These are phyloP conservation scores for Odocoileus virginianus DNA, from an alignment of 2,113 vertebrate species.

Conservation along the genomic window DNA sequence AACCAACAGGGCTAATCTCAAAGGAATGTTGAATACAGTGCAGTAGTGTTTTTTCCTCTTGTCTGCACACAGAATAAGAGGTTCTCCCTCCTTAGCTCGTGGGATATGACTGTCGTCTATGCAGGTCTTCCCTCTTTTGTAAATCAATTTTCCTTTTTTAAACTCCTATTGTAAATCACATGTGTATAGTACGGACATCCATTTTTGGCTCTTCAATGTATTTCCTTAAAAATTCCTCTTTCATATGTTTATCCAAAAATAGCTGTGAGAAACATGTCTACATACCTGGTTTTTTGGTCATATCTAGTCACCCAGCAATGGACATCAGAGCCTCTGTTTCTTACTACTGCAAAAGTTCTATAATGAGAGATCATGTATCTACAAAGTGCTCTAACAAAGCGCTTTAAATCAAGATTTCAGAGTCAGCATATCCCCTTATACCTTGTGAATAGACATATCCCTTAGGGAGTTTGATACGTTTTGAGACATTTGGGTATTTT, in stretches of 20 bases:
- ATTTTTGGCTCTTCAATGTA: background rate
- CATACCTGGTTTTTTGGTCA: background rate
- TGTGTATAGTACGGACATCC: background rate
- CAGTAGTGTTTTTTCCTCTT: background rate
- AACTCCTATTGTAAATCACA: background rate
- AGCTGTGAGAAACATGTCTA: background rate
- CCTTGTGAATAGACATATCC: background rate
- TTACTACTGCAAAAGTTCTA: background rate
- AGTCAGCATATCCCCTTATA: background rate
- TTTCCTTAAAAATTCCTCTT: background rate
- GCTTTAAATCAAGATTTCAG: background rate
- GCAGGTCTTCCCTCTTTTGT: background rate
- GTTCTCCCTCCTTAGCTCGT: background rate
- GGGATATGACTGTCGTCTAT: background rate
- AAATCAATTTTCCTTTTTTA: background rate
- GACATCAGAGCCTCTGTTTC: background rate
- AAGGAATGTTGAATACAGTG: background rate
- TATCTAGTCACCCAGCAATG: background rate
- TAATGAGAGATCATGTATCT: background rate
- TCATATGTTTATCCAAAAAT: background rate
- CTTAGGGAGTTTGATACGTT: background rate
- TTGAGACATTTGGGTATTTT: background rate
- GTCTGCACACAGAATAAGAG: background rate
- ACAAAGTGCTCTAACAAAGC: background rate
- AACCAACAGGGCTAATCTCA: background rate